phyloP scores from a whole-genome alignment of 1,140 invertebrate genomes.

The Eupristina koningsbergeri region DNA sequence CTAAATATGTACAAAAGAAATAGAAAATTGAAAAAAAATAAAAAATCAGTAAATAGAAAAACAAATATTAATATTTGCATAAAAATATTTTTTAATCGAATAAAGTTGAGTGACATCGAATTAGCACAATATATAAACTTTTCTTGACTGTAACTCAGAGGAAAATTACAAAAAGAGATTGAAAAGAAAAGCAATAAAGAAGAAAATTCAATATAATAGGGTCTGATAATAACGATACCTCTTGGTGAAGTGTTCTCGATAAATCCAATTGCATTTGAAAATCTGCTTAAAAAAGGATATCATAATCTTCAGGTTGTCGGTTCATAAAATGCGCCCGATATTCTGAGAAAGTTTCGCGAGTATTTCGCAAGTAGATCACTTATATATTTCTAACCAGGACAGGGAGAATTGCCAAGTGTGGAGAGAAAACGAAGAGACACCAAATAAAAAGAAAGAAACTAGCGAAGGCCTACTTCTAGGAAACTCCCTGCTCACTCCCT shows the following conservation, averaged over 20 bases:
- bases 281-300: not conserved
- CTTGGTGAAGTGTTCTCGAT: not conserved
- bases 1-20: too few relatives aligned
- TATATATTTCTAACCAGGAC: constrained; percentile 4
- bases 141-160: too few relatives aligned
- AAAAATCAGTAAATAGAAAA: too few relatives aligned
- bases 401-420: constrained; percentile 37
- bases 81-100: too few relatives aligned
- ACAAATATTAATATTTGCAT: too few relatives aligned
- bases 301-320: too few relatives aligned
- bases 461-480: constrained; percentile 65
- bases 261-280: not conserved
- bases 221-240: not conserved
- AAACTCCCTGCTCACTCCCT: constrained; percentile 53
- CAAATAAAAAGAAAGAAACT: too few relatives aligned
- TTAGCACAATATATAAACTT: too few relatives aligned
- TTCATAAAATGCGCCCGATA: not conserved
- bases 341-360: constrained; percentile 11
- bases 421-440: not conserved
- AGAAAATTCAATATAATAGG: not conserved
- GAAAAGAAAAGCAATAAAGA: not conserved
- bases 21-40: too few relatives aligned
- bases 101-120: too few relatives aligned
- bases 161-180: too few relatives aligned
- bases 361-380: constrained; percentile 30